These are phyloP conservation scores for Neotoma lepida DNA, from an alignment of 2,113 vertebrate species.

Conservation along the genomic window DNA sequence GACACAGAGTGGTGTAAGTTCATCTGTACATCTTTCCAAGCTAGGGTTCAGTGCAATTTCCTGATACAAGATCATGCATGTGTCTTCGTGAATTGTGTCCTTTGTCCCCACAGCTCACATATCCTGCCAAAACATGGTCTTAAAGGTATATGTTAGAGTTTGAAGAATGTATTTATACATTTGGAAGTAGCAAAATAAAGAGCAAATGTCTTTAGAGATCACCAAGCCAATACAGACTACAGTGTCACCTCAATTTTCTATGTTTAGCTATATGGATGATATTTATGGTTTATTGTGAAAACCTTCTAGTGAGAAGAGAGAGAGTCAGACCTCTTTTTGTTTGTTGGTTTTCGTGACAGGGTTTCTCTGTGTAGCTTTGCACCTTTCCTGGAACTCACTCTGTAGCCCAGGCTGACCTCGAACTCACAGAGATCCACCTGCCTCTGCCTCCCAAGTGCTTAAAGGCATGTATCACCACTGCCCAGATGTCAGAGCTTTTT, in stretches of 20 bases:
- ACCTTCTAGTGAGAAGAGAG: too few relatives aligned
- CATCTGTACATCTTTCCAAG: neutral
- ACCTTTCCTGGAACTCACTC: too few relatives aligned
- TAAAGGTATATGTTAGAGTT: neutral
- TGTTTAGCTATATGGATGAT: neutral
- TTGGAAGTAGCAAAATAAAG: neutral
- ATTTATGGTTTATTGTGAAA: neutral
- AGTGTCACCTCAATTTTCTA: neutral
- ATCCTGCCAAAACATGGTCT: neutral
- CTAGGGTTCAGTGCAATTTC: neutral
- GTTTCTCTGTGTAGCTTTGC: too few relatives aligned
- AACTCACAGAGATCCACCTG: too few relatives aligned
- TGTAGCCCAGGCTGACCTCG: too few relatives aligned
- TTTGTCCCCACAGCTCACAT: too few relatives aligned
- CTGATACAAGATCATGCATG: accelerated
- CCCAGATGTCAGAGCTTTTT: too few relatives aligned
- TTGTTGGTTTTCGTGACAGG: too few relatives aligned
- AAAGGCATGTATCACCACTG: too few relatives aligned
- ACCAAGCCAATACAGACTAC: neutral
- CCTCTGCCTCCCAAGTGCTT: too few relatives aligned
- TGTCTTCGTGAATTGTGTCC: accelerated
- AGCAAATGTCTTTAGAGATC: neutral
- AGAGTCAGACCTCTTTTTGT: neutral
- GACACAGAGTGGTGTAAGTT: neutral
- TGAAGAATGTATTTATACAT: neutral